These are phyloP conservation scores for Xiphophorus couchianus DNA, from an alignment of 2,113 vertebrate species.

Conservation along the genomic window DNA sequence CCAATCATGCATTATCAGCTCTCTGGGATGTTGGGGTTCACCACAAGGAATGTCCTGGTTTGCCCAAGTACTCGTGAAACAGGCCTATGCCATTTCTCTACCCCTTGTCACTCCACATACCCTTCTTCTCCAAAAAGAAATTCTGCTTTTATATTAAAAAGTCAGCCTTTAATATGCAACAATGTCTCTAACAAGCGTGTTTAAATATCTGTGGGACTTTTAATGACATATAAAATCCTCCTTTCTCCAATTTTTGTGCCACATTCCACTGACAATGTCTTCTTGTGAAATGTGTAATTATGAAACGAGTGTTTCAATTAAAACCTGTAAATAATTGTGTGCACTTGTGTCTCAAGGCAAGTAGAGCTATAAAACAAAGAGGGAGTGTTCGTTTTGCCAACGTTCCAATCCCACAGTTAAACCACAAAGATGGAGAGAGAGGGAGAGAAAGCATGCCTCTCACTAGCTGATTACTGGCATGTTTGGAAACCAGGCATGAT, in stretches of 20 bases:
- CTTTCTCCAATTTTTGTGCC: constrained; percentile 49
- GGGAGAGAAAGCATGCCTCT: constrained; percentile 65
- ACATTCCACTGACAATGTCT: constrained; percentile 51
- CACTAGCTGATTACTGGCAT: constrained; percentile 61
- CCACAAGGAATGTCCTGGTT: constrained; percentile 74
- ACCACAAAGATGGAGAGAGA: constrained; percentile 60
- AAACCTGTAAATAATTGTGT: constrained; percentile 70
- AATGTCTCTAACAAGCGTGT: constrained; percentile 72
- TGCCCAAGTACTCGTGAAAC: constrained; percentile 68
- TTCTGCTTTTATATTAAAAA: constrained; percentile 70
- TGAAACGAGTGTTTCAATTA: constrained; percentile 77
- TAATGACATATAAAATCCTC: constrained; percentile 72
- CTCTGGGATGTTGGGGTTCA: constrained; percentile 66
- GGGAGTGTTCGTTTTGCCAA: constrained; percentile 28
- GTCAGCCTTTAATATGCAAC: constrained; percentile 68
- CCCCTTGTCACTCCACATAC: constrained; percentile 29
- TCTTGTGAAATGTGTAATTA: constrained; percentile 74
- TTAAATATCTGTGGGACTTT: constrained; percentile 77
- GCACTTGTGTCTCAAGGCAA: constrained; percentile 53
- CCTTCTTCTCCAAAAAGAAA: constrained; percentile 66
- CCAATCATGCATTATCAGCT: constrained; percentile 64
- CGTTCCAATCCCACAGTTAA: constrained; percentile 44
- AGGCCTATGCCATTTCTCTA: constrained; percentile 42
- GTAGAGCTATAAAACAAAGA: constrained; percentile 33
- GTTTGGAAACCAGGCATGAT: constrained; percentile 41